A percentile compares a stretch with the other conserved stretches of the same genome.
These are phyloP conservation scores for Eumacrocentrus americanus DNA, from an alignment of 2,888 invertebrate species.

Conservation along the genomic window DNA sequence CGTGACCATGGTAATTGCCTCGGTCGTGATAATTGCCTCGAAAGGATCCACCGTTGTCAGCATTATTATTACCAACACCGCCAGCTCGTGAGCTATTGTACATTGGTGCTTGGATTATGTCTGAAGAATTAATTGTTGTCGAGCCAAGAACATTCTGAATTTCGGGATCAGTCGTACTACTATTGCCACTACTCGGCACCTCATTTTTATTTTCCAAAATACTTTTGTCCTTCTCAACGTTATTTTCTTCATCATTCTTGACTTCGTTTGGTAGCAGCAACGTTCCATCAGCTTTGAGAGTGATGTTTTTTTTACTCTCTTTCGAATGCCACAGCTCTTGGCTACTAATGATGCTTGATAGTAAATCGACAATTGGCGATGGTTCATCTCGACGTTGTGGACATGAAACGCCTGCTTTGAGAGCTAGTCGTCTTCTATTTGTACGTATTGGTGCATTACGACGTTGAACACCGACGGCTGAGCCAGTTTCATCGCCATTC, in stretches of 20 bases:
- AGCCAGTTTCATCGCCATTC: conserved; percentile 33
- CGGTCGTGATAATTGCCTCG: conserved; percentile 51
- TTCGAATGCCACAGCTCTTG: conserved; percentile 73
- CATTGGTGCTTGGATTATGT: conserved; percentile 67
- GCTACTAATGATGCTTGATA: conserved; percentile 73
- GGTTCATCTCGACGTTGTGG: conserved; percentile 32
- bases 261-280: conserved; percentile 63
- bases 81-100: conserved; percentile 69
- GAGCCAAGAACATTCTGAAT: conserved; percentile 1
- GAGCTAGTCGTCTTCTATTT: conserved; percentile 48
- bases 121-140: conserved; percentile 41
- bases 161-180: conserved; percentile 4
- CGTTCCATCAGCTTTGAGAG: conserved; percentile 69
- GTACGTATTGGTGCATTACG: conserved; percentile 43
- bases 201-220: conserved; percentile 47
- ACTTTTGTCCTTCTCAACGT: conserved; percentile 38
- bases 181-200: conserved; percentile 42
- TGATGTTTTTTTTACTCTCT: conserved; percentile 64
- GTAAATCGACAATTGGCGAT: conserved; percentile 63
- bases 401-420: conserved; percentile 48
- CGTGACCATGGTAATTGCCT: conserved; percentile 51
- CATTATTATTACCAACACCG: conserved; percentile 49
- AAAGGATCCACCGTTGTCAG: conserved; percentile 54
- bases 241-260: conserved; percentile 46
- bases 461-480: conserved; percentile 46